Conservation (phyloP, 2,888 invertebrate genomes). For the Glaucopsyche alexis region DNA sequence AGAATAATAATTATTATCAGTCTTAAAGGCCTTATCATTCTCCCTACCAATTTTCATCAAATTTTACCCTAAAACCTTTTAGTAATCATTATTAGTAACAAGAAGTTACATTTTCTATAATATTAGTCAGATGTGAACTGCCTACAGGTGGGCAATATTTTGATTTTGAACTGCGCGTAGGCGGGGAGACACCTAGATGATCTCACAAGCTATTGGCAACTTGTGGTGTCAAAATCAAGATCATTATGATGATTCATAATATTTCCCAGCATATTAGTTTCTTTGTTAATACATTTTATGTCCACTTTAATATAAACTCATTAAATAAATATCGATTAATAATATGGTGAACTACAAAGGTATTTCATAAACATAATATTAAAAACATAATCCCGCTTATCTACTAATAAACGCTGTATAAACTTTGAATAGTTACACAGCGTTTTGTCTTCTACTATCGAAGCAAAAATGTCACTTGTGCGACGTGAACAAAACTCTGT, state of each 20-base stretch:
- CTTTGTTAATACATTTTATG: neutral
- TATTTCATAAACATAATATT: neutral
- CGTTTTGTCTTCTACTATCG: too few species aligned
- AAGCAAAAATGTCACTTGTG: too few species aligned
- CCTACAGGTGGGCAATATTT: neutral
- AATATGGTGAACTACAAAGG: neutral
- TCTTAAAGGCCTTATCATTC: too few species aligned
- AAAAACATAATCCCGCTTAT: neutral
- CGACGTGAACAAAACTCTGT: too few species aligned
- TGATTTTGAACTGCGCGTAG: neutral
- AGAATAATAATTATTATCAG: too few species aligned
- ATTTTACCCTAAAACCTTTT: too few species aligned
- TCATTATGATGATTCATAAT: neutral
- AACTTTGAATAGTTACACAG: too few species aligned
- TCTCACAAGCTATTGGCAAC: neutral
- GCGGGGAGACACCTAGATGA: neutral
- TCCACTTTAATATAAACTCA: neutral
- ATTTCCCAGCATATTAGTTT: neutral
- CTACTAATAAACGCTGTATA: too few species aligned
- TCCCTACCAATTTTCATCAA: too few species aligned
- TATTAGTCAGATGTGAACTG: neutral
- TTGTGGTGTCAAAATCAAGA: neutral
- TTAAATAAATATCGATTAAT: neutral
- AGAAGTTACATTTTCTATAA: neutral
- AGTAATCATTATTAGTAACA: neutral